phyloP scores from a whole-genome alignment of 2,888 invertebrate genomes.

The Pristionchus maxplancki region DNA sequence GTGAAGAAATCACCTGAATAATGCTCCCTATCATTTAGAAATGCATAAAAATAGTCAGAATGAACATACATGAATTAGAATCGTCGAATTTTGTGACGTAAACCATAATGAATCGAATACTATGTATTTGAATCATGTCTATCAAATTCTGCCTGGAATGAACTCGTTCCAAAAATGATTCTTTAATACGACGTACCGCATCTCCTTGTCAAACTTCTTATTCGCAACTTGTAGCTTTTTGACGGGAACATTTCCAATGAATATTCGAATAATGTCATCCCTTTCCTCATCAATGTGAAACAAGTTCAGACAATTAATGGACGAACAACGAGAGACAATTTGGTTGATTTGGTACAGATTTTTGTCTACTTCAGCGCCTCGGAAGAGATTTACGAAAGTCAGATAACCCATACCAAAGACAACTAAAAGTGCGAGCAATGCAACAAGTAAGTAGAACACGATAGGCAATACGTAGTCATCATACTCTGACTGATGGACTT shows the following conservation, averaged over 20 bases:
- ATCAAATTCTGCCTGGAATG: neutral
- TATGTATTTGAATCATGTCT: neutral
- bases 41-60: too few species aligned
- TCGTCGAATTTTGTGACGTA: neutral
- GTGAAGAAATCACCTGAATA: neutral
- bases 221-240: neutral
- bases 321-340: neutral
- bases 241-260: neutral
- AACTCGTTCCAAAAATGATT: neutral
- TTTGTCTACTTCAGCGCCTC: neutral
- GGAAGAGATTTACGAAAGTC: neutral
- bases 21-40: too few species aligned
- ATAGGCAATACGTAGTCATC: neutral
- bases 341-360: neutral
- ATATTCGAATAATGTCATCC: too few species aligned
- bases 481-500: neutral
- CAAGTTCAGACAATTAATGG: too few species aligned
- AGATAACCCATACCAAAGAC: neutral
- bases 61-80: neutral
- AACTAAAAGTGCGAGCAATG: neutral
- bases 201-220: neutral
- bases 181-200: neutral
- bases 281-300: too few species aligned
- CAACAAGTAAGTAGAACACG: neutral
- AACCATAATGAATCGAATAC: neutral